phyloP scores from a whole-genome alignment of 1,140 invertebrate species.

The Sycobia sp. region DNA sequence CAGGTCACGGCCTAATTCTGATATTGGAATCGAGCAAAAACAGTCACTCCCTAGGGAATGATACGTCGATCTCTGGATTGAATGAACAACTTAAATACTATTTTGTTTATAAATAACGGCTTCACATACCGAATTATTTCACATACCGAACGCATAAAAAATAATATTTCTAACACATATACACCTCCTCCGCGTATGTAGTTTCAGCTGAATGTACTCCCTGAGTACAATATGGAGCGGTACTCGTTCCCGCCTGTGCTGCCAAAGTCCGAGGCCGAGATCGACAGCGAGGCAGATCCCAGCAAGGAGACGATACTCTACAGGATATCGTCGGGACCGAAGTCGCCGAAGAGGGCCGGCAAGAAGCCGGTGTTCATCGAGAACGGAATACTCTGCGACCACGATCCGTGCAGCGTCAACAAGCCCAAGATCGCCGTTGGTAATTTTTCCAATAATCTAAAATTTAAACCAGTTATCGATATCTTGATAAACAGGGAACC shows the following conservation, averaged over 20 bases:
- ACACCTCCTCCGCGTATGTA: too few species aligned
- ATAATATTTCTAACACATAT: too few species aligned
- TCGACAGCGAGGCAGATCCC: conserved; percentile 1
- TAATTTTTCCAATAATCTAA: conserved; percentile 29
- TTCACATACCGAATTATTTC: too few species aligned
- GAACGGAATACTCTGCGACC: conserved; percentile 63
- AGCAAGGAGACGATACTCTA: conserved; percentile 43
- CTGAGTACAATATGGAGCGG: conserved; percentile 48
- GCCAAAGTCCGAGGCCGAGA: conserved; percentile 29
- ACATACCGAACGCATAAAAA: too few species aligned
- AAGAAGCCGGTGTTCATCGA: conserved; percentile 53
- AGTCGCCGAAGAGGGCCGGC: conserved; percentile 41
- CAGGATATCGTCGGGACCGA: conserved; percentile 46
- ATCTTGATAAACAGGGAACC: background rate
- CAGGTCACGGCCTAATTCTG: too few species aligned
- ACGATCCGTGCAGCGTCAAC: conserved; percentile 47
- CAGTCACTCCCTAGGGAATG: too few species aligned
- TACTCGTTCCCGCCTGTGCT: conserved; percentile 45
- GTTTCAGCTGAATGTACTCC: conserved; percentile 47
- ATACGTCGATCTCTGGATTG: too few species aligned
- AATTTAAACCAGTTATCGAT: background rate
- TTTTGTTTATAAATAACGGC: too few species aligned
- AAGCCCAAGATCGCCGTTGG: conserved; percentile 50
- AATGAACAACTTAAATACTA: too few species aligned
- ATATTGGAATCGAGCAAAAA: too few species aligned